Conservation (phyloP, 2,888 invertebrate genomes). For the Oscheius sp. region DNA sequence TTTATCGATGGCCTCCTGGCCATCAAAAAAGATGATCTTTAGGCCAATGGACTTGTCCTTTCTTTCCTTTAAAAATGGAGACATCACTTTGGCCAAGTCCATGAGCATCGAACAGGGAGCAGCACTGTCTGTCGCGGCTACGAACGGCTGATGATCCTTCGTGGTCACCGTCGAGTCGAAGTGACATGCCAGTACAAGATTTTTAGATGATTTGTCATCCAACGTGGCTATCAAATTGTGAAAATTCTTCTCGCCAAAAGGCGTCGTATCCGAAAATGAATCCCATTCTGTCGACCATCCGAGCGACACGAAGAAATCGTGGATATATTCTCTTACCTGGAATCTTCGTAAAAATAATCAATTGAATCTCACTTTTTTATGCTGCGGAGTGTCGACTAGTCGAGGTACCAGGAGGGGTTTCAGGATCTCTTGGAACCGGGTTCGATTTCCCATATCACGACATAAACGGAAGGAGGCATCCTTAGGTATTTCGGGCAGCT, state of each 20-base stretch:
- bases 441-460: neutral
- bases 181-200: slow-evolving; percentile 71
- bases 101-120: slow-evolving; percentile 73
- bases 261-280: slow-evolving; percentile 50
- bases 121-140: slow-evolving; percentile 75
- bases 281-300: slow-evolving; percentile 21
- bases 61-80: slow-evolving; percentile 55
- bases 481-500: too few species aligned
- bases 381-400: slow-evolving; percentile 62
- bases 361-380: slow-evolving; percentile 59
- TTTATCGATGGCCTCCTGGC: slow-evolving; percentile 91
- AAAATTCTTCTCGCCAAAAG: slow-evolving; percentile 59
- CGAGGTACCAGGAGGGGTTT: slow-evolving; percentile 66
- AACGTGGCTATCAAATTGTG: slow-evolving; percentile 70
- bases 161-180: slow-evolving; percentile 70
- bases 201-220: slow-evolving; percentile 63
- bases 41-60: slow-evolving; percentile 74
- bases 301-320: neutral
- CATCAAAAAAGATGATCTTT: slow-evolving; percentile 95
- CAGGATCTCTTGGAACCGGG: slow-evolving; percentile 54
- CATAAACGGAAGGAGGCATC: neutral
- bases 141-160: slow-evolving; percentile 65
- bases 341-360: slow-evolving; percentile 51
- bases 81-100: slow-evolving; percentile 66
- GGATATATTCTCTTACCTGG: neutral